These are phyloP conservation scores for Tenualosa ilisha DNA, from an alignment of 2,797 vertebrate species.

Conservation along the genomic window DNA sequence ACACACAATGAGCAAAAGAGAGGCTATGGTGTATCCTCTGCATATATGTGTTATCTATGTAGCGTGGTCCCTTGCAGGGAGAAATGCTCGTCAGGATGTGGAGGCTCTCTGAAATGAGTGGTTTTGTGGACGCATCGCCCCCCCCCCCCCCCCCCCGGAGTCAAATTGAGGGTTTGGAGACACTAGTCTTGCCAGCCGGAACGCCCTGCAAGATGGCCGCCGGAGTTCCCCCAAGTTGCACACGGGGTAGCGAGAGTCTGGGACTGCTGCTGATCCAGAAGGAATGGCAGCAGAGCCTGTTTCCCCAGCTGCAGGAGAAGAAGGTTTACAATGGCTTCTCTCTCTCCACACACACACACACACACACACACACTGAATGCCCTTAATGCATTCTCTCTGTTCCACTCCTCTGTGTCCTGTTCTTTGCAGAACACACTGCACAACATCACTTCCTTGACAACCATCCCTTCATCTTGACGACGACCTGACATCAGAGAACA, in stretches of 20 bases:
- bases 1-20: not conserved
- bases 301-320: not conserved
- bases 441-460: not conserved
- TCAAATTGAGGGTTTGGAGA: not conserved
- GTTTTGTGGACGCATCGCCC: not conserved
- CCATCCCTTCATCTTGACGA: not conserved
- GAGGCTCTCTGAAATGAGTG: not conserved
- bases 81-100: not conserved
- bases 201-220: slow-evolving; percentile 4
- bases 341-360: not conserved
- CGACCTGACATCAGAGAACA: not conserved
- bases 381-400: not conserved
- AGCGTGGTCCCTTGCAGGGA: not conserved
- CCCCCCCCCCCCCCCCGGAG: too few relatives aligned
- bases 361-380: not conserved
- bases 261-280: not conserved
- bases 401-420: not conserved
- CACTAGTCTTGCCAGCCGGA: not conserved
- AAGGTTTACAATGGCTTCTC: not conserved
- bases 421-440: not conserved
- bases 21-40: not conserved
- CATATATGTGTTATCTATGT: not conserved
- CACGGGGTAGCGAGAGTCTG: not conserved
- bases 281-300: not conserved
- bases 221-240: slow-evolving; percentile 8